A percentile compares a stretch with the other conserved stretches of the same genome.
Conservation (phyloP, 2,888 invertebrate species). For the Acleris cristana region DNA sequence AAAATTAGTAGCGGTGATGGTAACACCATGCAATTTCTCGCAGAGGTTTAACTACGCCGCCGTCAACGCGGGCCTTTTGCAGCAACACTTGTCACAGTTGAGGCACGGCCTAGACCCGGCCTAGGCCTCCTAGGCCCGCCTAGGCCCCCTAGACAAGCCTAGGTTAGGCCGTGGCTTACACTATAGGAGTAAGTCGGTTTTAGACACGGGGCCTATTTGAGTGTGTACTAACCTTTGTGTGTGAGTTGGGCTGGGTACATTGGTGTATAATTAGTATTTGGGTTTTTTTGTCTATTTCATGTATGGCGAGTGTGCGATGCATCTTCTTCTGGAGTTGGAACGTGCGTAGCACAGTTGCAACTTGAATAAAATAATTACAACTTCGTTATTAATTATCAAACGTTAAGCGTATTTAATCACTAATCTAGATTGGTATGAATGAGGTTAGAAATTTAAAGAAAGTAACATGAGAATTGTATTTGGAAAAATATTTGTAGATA, state of each 20-base stretch:
- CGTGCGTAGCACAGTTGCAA: too few species aligned
- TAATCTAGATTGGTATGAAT: too few species aligned
- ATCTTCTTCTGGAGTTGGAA: too few species aligned
- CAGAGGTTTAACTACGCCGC: slow-evolving; percentile 84
- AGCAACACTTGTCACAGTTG: slow-evolving; percentile 80
- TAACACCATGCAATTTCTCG: slow-evolving; percentile 72
- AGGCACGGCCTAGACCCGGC: slow-evolving; percentile 71
- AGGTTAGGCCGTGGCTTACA: slow-evolving; percentile 46
- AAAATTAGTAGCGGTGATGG: slow-evolving; percentile 70
- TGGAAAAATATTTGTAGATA: too few species aligned
- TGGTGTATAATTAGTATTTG: slow-evolving; percentile 41
- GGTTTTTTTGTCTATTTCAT: not conserved
- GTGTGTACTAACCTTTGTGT: slow-evolving; percentile 65
- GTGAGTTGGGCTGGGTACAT: slow-evolving; percentile 37
- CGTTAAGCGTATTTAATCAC: too few species aligned
- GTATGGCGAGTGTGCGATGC: too few species aligned
- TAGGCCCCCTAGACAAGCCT: slow-evolving; percentile 51
- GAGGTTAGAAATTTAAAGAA: too few species aligned
- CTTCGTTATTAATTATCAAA: too few species aligned
- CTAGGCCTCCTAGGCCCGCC: slow-evolving; percentile 53
- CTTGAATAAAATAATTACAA: too few species aligned
- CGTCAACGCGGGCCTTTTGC: slow-evolving; percentile 80
- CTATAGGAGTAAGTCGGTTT: slow-evolving; percentile 73
- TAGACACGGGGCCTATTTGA: slow-evolving; percentile 61
- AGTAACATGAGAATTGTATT: too few species aligned